phyloP scores from a whole-genome alignment of 2,888 invertebrate species.

The Rhamnusium bicolor region DNA sequence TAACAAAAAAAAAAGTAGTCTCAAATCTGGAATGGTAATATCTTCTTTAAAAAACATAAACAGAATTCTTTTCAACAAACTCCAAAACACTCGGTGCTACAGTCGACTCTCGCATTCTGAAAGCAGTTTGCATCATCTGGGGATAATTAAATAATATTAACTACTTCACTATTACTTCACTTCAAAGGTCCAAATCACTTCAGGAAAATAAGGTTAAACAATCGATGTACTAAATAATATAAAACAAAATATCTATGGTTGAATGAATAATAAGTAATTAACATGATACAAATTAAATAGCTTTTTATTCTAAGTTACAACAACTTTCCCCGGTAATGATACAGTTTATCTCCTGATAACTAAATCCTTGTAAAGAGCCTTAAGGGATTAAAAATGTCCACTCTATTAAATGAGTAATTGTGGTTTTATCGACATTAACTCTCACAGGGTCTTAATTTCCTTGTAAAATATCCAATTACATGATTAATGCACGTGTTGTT shows the following conservation, averaged over 20 bases:
- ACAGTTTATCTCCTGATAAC: background rate
- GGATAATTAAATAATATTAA: too few relatives aligned
- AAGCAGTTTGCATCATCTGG: too few relatives aligned
- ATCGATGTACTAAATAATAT: background rate
- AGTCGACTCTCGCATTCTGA: too few relatives aligned
- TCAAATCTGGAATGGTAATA: too few relatives aligned
- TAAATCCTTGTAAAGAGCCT: constrained; percentile 8
- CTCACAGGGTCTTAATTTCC: background rate
- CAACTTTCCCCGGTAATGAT: constrained; percentile 9
- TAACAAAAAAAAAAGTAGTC: too few relatives aligned
- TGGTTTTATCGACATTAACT: background rate
- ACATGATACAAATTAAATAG: background rate
- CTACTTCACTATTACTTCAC: too few relatives aligned
- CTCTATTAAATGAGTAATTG: background rate
- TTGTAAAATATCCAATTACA: constrained; percentile 11
- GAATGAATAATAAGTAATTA: background rate
- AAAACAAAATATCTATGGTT: background rate
- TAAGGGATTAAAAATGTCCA: background rate
- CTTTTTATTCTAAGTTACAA: background rate
- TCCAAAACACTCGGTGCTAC: too few relatives aligned
- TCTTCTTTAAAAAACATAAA: too few relatives aligned
- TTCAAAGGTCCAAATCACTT: too few relatives aligned
- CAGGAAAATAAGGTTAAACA: background rate
- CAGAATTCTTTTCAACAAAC: too few relatives aligned
- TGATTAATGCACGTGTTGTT: background rate